Evolutionary conservation across 1,140 invertebrate species (phyloP).

Genomic region (Watersipora subatra): DNA sequence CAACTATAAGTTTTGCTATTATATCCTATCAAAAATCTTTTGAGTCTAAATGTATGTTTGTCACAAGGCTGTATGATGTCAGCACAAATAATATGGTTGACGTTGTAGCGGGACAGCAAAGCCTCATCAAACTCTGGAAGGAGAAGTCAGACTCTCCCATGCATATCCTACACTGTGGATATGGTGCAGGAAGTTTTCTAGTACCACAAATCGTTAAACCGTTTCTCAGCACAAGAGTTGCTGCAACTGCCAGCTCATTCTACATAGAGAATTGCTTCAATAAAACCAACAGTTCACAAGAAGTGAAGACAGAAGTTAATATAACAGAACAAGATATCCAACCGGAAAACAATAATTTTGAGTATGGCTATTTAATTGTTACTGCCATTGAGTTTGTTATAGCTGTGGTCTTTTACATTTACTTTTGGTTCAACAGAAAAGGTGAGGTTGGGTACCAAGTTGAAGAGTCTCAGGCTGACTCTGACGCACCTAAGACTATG

Average conservation of each 20-base stretch:
- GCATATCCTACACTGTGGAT: background rate
- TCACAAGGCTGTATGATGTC: too few relatives aligned
- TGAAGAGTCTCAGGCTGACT: background rate
- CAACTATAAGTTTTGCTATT: too few relatives aligned
- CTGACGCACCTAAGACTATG: background rate
- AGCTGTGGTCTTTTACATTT: background rate
- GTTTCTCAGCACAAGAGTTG: background rate
- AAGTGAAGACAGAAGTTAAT: background rate
- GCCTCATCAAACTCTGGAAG: background rate
- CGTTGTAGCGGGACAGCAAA: background rate
- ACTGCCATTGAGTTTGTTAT: background rate
- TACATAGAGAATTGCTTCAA: background rate
- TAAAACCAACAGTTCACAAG: background rate
- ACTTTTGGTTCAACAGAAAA: background rate
- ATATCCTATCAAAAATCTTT: too few relatives aligned
- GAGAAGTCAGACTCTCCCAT: background rate
- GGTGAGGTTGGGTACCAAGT: background rate
- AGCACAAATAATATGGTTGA: too few relatives aligned
- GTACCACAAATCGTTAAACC: background rate
- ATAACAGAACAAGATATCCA: background rate
- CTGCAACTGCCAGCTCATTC: background rate
- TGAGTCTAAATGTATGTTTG: too few relatives aligned
- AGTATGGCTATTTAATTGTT: background rate
- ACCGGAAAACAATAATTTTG: background rate
- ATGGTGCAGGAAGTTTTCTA: background rate